These are phyloP conservation scores for Morbakka virulenta DNA, from an alignment of 30 jellyfish, hydroid and myxozoan species.

Conservation along the genomic window DNA sequence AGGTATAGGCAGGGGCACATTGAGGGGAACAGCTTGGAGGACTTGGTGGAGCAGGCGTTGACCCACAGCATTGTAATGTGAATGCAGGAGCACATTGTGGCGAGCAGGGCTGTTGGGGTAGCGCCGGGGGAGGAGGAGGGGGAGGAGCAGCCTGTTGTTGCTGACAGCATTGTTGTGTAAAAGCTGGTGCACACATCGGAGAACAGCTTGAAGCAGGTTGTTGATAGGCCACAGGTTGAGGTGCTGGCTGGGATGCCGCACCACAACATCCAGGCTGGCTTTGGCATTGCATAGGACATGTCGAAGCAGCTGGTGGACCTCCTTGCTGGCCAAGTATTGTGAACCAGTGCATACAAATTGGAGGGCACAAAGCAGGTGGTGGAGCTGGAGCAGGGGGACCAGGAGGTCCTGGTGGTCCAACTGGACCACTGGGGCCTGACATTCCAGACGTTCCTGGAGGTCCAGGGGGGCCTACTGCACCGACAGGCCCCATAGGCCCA, in stretches of 20 bases:
- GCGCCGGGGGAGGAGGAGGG: conserved; percentile 74
- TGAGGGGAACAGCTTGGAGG: conserved; percentile 87
- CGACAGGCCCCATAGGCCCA: conserved; percentile 62
- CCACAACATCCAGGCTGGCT: conserved; percentile 88
- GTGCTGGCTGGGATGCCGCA: conserved; percentile 84
- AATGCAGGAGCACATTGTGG: conserved; percentile 94
- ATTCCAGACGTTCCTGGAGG: conserved; percentile 82
- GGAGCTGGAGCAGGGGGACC: too few relatives aligned
- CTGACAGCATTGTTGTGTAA: conserved; percentile 52
- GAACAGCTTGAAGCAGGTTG: conserved; percentile 95
- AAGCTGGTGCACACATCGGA: conserved; percentile 94
- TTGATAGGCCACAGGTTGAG: conserved; percentile 78
- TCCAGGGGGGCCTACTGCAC: conserved; percentile 69
- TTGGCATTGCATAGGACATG: conserved; percentile 86
- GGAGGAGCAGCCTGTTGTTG: conserved; percentile 17
- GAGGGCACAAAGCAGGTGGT: conserved; percentile 82
- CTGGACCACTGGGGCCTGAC: conserved; percentile 75
- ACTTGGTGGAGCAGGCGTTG: conserved; percentile 80
- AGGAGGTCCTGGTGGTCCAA: conserved; percentile 86
- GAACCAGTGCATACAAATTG: conserved; percentile 81
- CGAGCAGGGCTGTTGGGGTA: conserved; percentile 75
- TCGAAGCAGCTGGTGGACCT: conserved; percentile 61
- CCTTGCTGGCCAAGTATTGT: conserved; percentile 56
- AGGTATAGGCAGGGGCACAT: conserved; percentile 91
- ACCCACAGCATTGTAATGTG: conserved; percentile 76